Conservation (phyloP, 2,888 invertebrate species). For the Apotomis betuletana region DNA sequence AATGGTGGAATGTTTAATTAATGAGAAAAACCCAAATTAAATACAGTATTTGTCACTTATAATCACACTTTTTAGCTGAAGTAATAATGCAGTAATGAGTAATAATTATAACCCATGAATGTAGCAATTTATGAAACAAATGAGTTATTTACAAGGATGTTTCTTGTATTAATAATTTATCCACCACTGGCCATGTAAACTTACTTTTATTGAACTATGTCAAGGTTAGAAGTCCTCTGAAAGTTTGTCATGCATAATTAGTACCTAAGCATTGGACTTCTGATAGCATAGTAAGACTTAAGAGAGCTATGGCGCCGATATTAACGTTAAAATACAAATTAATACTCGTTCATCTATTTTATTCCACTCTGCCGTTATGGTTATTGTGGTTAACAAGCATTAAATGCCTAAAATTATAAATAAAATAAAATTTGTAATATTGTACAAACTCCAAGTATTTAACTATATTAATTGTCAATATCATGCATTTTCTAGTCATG, state of each 20-base stretch:
- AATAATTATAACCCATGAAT: background rate
- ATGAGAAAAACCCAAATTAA: background rate
- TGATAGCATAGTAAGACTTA: no score
- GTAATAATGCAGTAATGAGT: background rate
- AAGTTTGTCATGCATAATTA: slow-evolving; percentile 22
- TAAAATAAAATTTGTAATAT: no score
- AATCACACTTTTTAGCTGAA: background rate
- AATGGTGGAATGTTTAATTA: slow-evolving; percentile 17
- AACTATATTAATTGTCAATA: no score
- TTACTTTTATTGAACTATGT: slow-evolving; percentile 16
- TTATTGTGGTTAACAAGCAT: no score
- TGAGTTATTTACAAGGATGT: background rate
- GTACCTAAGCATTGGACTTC: background rate
- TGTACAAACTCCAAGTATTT: no score
- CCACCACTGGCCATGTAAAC: slow-evolving; percentile 27
- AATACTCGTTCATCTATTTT: no score
- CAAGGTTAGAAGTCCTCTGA: slow-evolving; percentile 6
- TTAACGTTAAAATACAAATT: no score
- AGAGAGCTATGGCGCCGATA: no score
- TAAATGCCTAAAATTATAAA: no score
- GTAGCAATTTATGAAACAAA: slow-evolving; percentile 8
- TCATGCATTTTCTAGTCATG: no score
- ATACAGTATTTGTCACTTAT: background rate
- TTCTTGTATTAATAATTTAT: slow-evolving; percentile 6
- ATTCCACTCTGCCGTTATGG: no score